Base-by-base conservation (phyloP, 1,140 invertebrate species). In the Spodoptera litura region DNA sequence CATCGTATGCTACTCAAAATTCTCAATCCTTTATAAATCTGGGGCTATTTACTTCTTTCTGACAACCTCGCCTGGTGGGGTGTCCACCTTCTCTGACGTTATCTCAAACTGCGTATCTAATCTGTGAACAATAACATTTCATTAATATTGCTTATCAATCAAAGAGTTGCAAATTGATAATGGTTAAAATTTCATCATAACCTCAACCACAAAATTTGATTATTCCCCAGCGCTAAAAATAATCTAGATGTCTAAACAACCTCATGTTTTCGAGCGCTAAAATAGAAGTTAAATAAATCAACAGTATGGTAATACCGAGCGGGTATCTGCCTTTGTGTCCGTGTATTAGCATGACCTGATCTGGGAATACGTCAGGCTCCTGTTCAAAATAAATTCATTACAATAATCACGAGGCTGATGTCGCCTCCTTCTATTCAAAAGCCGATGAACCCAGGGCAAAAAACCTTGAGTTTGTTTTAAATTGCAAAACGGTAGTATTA, bases 61-160 rank as follows among this genome's bases (percentile, higher is more conserved):
- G 12, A 87, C 82, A 4, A 66, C 71, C 70, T 89, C 89, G 3
- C 87, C 87, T 3, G 88, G 84, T 6, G 88, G 86, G 0, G 87
- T 86, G 74, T 90, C 88, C 55, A 93, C 75, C 61, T 89, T 91
- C 74, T 93, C 90, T 3, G 90, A 91, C 6, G 87, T 84, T 20
- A 93, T 84, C 76, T 93, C 91, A 77, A 86, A 91, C 44, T 93
- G 89, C 4, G 89, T 91, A 25, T 93, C 91, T 78, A 93, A 80
- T 79, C 91, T 93, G 87, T 15, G 81, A 82, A 74, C 78, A 82
- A 75, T 44, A 44, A 78, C 55, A 44, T 31, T 52, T 31, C 13
- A 35, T 51, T 44, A 12, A 70, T 44, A 44, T 44, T 44, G 38
- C 38, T 44, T 44, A 44, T 44, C 38, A 2, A 35, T 15, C 35